Conservation (phyloP, 2,797 vertebrate genomes). For the Platalea minor region DNA sequence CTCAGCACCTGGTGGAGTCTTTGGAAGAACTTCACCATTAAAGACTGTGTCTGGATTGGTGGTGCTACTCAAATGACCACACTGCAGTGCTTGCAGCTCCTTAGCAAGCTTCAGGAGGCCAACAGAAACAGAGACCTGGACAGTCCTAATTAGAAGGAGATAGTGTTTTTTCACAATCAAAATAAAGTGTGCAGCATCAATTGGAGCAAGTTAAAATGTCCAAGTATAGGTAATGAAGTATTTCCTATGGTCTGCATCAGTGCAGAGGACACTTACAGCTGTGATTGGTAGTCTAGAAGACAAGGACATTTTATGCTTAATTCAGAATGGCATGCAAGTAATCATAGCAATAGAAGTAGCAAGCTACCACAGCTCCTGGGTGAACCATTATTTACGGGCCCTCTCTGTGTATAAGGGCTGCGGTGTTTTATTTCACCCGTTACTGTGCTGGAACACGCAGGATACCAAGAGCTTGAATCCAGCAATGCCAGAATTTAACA, state of each 20-base stretch:
- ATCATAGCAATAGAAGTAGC: conserved; percentile 9
- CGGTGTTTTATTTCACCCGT: conserved; percentile 6
- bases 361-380: conserved; percentile 23
- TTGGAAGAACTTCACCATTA: conserved; percentile 30
- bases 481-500: conserved; percentile 3
- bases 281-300: conserved; percentile 54
- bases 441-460: conserved; percentile 7
- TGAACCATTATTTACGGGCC: conserved; percentile 39
- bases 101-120: conserved; percentile 22
- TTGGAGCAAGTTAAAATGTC: conserved; percentile 20
- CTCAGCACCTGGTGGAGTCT: conserved; percentile 11
- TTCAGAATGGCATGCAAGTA: conserved; percentile 33
- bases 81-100: conserved; percentile 16
- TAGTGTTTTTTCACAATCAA: conserved; percentile 30
- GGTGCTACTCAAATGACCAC: not conserved
- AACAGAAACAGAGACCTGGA: not conserved
- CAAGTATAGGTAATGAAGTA: conserved; percentile 17
- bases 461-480: not conserved
- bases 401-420: conserved; percentile 6
- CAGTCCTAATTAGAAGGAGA: conserved; percentile 28
- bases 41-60: conserved; percentile 32
- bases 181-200: conserved; percentile 26
- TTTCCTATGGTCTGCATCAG: conserved; percentile 42
- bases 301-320: conserved; percentile 18
- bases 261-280: not conserved